Evolutionary conservation across 2,888 invertebrate genomes (phyloP).

Genomic region (Aspidiotus destructor): DNA sequence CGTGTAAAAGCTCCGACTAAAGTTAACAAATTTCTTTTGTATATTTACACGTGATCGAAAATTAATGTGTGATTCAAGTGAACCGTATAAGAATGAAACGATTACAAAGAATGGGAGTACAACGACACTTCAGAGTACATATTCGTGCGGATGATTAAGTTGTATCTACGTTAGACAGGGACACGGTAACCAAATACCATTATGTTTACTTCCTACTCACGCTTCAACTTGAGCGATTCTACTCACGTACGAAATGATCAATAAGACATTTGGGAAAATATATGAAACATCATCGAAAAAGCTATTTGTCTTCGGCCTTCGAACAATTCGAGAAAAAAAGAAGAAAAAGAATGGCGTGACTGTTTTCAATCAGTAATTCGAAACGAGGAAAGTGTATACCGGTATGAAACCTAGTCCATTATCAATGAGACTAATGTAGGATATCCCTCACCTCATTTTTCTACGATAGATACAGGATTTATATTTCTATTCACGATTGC

Average conservation of each 20-base stretch:
- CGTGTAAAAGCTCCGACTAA: too few species aligned
- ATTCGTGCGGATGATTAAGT: too few species aligned
- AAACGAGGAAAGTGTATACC: conserved; percentile 21
- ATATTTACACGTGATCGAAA: too few species aligned
- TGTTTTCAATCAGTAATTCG: conserved; percentile 30
- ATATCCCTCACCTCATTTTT: not conserved
- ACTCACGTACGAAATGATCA: conserved; percentile 29
- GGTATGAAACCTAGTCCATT: conserved; percentile 10
- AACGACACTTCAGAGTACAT: too few species aligned
- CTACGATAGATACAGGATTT: not conserved
- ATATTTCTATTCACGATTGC: too few species aligned
- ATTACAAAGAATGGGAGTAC: too few species aligned
- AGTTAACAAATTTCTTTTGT: too few species aligned
- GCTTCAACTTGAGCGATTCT: conserved; percentile 5
- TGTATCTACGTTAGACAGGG: too few species aligned
- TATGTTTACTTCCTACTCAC: too few species aligned
- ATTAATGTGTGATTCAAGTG: too few species aligned
- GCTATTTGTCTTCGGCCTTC: conserved; percentile 27
- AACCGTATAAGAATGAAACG: too few species aligned
- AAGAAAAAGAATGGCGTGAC: conserved; percentile 24
- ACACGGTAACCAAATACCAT: too few species aligned
- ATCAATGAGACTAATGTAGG: conserved; percentile 5
- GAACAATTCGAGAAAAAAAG: conserved; percentile 17
- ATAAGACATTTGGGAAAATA: conserved; percentile 32
- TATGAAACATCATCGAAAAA: conserved; percentile 31